These are phyloP conservation scores for Oryzaephilus surinamensis DNA, from an alignment of 1,140 invertebrate genomes.

Conservation along the genomic window DNA sequence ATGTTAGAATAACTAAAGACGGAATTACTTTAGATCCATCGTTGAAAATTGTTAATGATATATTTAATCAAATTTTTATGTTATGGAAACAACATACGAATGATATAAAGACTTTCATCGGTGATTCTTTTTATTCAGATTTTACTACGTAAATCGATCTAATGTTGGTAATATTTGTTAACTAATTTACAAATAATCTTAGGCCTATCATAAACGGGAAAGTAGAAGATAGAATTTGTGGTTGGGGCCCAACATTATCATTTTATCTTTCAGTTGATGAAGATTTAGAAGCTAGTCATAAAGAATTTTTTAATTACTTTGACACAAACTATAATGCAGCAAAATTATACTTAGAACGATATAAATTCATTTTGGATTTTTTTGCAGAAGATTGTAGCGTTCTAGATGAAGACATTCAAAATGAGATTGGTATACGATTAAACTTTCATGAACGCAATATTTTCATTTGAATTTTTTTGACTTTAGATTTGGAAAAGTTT, in stretches of 20 bases:
- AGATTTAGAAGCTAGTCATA: constrained; percentile 42
- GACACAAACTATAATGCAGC: constrained; percentile 49
- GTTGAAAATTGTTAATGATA: constrained; percentile 40
- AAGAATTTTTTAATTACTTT: constrained; percentile 43
- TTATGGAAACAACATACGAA: constrained; percentile 48
- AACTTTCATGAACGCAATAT: neutral
- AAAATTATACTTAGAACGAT: constrained; percentile 52
- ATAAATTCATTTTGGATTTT: constrained; percentile 53
- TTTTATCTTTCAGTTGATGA: constrained; percentile 55
- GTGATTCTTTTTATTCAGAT: constrained; percentile 40
- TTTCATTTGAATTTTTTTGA: constrained; percentile 1
- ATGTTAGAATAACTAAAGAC: constrained; percentile 39
- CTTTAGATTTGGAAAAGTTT: constrained; percentile 44
- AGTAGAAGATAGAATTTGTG: constrained; percentile 54
- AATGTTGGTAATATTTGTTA: neutral
- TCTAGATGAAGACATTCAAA: constrained; percentile 39
- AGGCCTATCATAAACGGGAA: constrained; percentile 67
- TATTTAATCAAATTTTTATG: constrained; percentile 42
- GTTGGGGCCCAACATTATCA: constrained; percentile 50
- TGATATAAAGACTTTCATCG: constrained; percentile 46
- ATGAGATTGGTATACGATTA: constrained; percentile 27
- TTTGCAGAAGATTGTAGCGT: constrained; percentile 59
- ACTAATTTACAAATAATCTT: constrained; percentile 29
- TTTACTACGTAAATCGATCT: constrained; percentile 40
- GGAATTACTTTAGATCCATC: constrained; percentile 45